Evolutionary conservation across 2,797 vertebrate species (phyloP), one percentile per base, ranked within the genome.

Genomic region (Microctenopoma stevenorrisi): DNA sequence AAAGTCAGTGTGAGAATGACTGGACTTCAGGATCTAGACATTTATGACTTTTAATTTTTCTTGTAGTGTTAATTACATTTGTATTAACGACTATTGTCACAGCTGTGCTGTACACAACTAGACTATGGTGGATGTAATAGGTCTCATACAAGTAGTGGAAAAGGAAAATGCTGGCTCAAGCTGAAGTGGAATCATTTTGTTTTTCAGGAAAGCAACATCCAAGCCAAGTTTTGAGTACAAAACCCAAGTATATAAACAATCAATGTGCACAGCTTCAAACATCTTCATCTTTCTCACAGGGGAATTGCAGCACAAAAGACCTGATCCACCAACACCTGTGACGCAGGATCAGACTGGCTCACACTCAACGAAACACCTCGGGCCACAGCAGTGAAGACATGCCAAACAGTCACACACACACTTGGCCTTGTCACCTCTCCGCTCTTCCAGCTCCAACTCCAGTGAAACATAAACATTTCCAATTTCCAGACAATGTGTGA

Each of bases 401-500:
- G 65, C 64, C 33, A 37, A 48, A 56, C 69, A 66, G 56, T 57
- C 73, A 73, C 78, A 82, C 76, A 78, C 78, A 81, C 68, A 70
- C 77, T 87, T 88, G 79, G 87, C 88, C 74, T 48, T 47, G 64
- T 76, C 84, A 44, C 57, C 47, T 76, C 46, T 49, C 48, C 48
- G 69, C 37, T 60, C 75, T 84, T 82, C 87, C 88, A 89, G 72
- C 57, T 64, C 78, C 46, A 48, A 74, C 58, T 57, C 72, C 49
- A 54, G 64, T 13, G 56, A 85, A 89, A 87, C 66, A 83, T 86
- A 88, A 90, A 91, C 84, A 89, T 83, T 80, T 85, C 73, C 82
- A 79, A 63, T 80, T 91, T 88, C 81, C 88, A 91, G 85, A 91
- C 88, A 91, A 85, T 88, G 89, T 81, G 85, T 85, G 89, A 91